Evolutionary conservation across 1,140 invertebrate genomes (phyloP).

Genomic region (Zophobas morio): DNA sequence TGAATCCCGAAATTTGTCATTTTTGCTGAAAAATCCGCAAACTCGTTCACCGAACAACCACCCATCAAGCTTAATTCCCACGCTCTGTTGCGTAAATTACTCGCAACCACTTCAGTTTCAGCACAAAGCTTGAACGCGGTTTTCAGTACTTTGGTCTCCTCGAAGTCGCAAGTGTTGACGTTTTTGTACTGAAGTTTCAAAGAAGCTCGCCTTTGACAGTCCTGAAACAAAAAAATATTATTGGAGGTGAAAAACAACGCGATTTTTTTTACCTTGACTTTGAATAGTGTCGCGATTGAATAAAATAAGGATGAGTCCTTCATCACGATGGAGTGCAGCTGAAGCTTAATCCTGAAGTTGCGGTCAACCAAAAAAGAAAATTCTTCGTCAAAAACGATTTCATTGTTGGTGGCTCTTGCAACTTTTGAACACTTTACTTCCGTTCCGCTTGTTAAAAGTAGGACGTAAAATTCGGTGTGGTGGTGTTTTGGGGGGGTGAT

Average conservation of each 20-base stretch:
- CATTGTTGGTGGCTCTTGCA: neutral
- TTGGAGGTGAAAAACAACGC: neutral
- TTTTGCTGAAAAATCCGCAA: neutral
- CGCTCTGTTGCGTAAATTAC: neutral
- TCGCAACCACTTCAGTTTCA: neutral
- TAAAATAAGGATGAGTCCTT: neutral
- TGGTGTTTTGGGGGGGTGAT: neutral
- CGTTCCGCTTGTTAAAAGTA: slow-evolving; percentile 5
- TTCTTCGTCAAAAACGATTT: slow-evolving; percentile 13
- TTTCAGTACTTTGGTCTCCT: slow-evolving; percentile 12
- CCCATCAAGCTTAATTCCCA: neutral
- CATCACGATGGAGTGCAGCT: slow-evolving; percentile 10
- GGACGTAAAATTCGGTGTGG: slow-evolving; percentile 19
- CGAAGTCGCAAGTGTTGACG: slow-evolving; percentile 4
- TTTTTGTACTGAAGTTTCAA: slow-evolving; percentile 19
- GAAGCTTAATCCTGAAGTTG: slow-evolving; percentile 8
- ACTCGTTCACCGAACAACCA: neutral
- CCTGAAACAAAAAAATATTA: neutral
- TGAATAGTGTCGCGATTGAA: too few species aligned
- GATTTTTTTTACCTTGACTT: neutral
- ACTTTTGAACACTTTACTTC: slow-evolving; percentile 26
- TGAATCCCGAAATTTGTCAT: slow-evolving; percentile 1
- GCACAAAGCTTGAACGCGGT: slow-evolving; percentile 6
- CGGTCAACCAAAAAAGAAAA: slow-evolving; percentile 13
- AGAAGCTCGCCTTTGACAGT: neutral